Evolutionary conservation across 2,113 vertebrate genomes (phyloP), one percentile per base, ranked within the genome.

Genomic region (Ceratotherium simum): DNA sequence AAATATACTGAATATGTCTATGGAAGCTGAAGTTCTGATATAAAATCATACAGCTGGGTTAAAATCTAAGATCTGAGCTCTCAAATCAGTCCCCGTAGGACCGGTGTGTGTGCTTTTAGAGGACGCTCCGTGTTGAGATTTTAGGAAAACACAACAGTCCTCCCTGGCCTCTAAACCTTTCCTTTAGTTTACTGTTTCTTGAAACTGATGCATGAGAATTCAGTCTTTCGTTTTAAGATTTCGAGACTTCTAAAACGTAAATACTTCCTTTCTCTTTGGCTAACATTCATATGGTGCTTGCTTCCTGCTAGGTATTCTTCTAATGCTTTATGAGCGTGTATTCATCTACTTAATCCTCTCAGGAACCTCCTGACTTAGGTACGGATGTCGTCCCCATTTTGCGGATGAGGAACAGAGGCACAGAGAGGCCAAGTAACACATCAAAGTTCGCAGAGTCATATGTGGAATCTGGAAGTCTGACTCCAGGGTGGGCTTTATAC

Each of bases 11-110:
- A 73, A 36, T 85, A 95, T 56, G 84, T 91, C 72, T 82, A 76
- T 82, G 76, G 89, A 89, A 95, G 82, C 86, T 81, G 64, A 91
- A 88, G 42, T 78, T 97, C 69, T 89, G 91, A 58, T 95, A 64
- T 62, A 72, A 96, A 97, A 94, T 90, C 91, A 89, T 95, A 20
- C 0, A 91, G 72, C 36, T 13, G 51, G 23, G 64, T 58, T 92
- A 75, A 62, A 85, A 78, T 91, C 29, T 65, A 18, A 91, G 86
- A 48, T 76, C 89, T 69, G 95, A 64, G 33, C 83, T 67, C 86
- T 13, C n/a, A 83, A 20, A 83, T 65, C 67, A 56, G 78, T 67
- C 36, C 27, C 12, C 2, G 0, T 5, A 48, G 82, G 36, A 54
- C 78, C 23, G 10, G 29, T n/a, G 31, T 76, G 31, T 58, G 42